phyloP scores from a whole-genome alignment of 2,888 invertebrate species.

The Scaptomyza cyrtandrae region DNA sequence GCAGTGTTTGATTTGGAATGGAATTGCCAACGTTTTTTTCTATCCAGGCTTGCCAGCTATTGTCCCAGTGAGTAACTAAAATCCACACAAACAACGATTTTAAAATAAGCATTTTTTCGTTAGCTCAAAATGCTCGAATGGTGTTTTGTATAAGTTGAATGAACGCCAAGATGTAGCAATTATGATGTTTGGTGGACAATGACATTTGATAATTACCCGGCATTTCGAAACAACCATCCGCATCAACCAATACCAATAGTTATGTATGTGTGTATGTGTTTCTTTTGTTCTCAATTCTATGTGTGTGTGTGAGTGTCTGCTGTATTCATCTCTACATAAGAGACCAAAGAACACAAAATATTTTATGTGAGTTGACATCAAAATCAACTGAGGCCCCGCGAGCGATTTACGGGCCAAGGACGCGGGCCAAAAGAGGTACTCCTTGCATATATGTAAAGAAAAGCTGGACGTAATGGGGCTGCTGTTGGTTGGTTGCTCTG shows the following conservation, averaged over 20 bases:
- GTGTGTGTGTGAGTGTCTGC: conserved; percentile 40
- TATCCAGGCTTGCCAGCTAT: background rate
- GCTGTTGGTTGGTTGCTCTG: conserved; percentile 11
- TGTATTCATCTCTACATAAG: conserved; percentile 34
- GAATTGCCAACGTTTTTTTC: background rate
- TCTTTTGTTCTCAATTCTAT: background rate
- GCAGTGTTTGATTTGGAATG: conserved; percentile 1
- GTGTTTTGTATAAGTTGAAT: conserved; percentile 3
- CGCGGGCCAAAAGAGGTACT: conserved; percentile 23
- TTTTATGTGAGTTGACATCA: conserved; percentile 70
- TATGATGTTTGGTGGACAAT: conserved; percentile 14
- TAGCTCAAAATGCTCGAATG: conserved; percentile 7
- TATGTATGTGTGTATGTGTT: conserved; percentile 5
- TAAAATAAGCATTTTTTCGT: background rate
- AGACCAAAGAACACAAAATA: conserved; percentile 55
- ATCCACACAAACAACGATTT: background rate
- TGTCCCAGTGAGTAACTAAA: background rate
- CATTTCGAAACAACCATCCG: conserved; percentile 7
- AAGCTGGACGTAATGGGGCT: conserved; percentile 3
- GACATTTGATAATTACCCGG: background rate
- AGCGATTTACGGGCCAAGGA: conserved; percentile 57
- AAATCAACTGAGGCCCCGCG: conserved; percentile 69
- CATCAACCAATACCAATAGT: background rate
- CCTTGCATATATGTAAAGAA: background rate
- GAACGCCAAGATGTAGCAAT: conserved; percentile 20